These are phyloP conservation scores for Drosophila parvula DNA, from an alignment of 1,140 invertebrate species.

Conservation along the genomic window DNA sequence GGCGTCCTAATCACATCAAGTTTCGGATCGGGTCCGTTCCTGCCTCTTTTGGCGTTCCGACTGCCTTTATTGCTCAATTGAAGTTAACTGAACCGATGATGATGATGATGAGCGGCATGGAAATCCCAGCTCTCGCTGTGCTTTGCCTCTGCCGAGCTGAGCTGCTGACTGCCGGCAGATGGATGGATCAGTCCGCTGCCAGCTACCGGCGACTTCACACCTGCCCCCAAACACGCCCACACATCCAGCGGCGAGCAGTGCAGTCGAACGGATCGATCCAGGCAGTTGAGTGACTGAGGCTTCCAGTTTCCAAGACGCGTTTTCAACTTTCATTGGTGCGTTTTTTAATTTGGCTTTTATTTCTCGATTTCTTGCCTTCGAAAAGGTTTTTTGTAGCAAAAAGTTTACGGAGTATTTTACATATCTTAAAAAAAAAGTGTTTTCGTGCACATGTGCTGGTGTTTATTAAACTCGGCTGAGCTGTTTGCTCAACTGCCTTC, in stretches of 20 bases:
- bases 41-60: conserved; percentile 23
- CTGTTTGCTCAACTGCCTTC: conserved; percentile 61
- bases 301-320: conserved; percentile 26
- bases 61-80: conserved; percentile 48
- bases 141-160: conserved; percentile 45
- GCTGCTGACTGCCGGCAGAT: conserved; percentile 38
- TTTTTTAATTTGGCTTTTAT: conserved; percentile 6
- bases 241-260: conserved; percentile 33
- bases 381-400: conserved; percentile 21
- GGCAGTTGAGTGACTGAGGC: conserved; percentile 5
- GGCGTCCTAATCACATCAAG: conserved; percentile 52
- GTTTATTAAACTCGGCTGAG: conserved; percentile 36
- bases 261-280: conserved; percentile 30
- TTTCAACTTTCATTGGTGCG: conserved; percentile 38
- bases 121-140: conserved; percentile 27
- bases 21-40: conserved; percentile 31
- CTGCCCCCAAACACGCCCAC: conserved; percentile 44
- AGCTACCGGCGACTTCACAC: conserved; percentile 75
- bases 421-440: conserved; percentile 12
- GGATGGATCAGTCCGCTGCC: conserved; percentile 69
- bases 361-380: neutral
- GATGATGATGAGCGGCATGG: conserved; percentile 25
- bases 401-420: conserved; percentile 35
- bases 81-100: conserved; percentile 31
- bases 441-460: conserved; percentile 30